phyloP scores from a whole-genome alignment of 2,113 vertebrate species.

The Theropithecus gelada region DNA sequence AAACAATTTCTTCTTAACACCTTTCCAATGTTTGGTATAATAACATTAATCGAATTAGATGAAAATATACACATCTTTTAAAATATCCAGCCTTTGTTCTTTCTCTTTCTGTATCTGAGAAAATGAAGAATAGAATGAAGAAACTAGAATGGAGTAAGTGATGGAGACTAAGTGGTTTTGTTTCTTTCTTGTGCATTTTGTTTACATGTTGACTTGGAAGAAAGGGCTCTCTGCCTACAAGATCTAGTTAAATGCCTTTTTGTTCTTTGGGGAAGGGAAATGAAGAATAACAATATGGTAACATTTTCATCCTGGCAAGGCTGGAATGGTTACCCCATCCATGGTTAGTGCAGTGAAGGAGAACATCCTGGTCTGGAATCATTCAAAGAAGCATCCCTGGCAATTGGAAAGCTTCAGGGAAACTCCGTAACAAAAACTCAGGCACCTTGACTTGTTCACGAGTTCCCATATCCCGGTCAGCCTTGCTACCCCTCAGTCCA shows the following conservation, averaged over 20 bases:
- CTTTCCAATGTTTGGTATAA: constrained; percentile 51
- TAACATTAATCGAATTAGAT: constrained; percentile 34
- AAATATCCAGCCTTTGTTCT: neutral
- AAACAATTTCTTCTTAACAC: constrained; percentile 66
- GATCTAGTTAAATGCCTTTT: neutral
- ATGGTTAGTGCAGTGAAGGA: neutral
- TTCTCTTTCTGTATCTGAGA: neutral
- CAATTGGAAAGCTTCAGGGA: neutral
- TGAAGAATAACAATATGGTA: neutral
- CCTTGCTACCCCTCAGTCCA: neutral
- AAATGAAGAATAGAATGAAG: neutral
- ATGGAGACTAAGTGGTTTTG: neutral
- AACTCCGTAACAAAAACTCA: neutral
- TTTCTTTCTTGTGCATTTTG: constrained; percentile 4
- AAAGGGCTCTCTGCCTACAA: neutral
- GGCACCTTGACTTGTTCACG: neutral
- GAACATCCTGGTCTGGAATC: neutral
- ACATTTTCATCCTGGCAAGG: neutral
- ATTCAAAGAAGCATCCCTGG: neutral
- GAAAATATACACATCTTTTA: constrained; percentile 16
- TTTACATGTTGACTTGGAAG: neutral
- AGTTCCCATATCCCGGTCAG: neutral
- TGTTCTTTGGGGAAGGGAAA: neutral
- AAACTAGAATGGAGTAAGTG: neutral
- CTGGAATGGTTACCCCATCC: no score